Conservation (phyloP, 2,113 vertebrate genomes). For the Alaudala cheleensis region DNA sequence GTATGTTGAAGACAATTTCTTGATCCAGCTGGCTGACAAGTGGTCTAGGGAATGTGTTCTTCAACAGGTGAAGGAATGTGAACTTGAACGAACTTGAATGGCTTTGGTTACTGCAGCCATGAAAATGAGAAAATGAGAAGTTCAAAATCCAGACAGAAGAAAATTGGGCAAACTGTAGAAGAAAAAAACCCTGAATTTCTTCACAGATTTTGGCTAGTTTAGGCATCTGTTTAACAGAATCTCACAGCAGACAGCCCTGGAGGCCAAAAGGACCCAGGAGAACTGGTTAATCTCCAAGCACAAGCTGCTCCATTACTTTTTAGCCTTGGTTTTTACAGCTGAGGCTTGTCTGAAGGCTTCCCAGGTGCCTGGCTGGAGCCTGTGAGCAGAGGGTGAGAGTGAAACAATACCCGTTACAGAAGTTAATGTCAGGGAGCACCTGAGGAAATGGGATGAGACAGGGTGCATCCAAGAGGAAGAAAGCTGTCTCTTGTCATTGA, state of each 20-base stretch:
- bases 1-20: neutral
- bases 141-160: neutral
- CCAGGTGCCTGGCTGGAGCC: neutral
- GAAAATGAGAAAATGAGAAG: neutral
- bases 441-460: neutral
- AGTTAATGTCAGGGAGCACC: neutral
- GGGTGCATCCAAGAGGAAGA: neutral
- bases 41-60: neutral
- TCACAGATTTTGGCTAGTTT: neutral
- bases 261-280: neutral
- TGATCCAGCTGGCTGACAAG: neutral
- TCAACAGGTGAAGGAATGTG: neutral
- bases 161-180: neutral
- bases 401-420: neutral
- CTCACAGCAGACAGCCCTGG: neutral
- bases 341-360: neutral
- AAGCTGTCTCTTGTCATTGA: neutral
- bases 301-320: neutral
- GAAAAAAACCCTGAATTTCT: neutral
- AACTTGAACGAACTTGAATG: neutral
- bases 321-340: neutral
- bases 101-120: neutral
- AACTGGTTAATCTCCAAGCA: neutral
- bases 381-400: neutral
- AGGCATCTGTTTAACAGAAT: neutral